Evolutionary conservation across 2,888 invertebrate genomes (phyloP), one percentile per base, ranked within the genome.

Genomic region (Oasisia sp.): DNA sequence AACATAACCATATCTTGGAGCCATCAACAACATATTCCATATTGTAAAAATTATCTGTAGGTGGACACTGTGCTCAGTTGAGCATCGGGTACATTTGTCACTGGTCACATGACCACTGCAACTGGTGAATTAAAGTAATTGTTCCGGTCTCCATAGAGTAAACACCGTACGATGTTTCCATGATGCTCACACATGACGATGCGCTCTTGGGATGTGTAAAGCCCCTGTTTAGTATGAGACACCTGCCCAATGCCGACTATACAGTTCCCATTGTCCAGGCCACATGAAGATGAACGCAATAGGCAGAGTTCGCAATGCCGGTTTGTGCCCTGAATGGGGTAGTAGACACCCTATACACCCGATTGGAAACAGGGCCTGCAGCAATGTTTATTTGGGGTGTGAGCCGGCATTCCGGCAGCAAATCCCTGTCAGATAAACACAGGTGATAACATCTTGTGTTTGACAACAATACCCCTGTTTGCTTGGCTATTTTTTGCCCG

Each of bases 301-400:
- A 74, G 74, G 74, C 27, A 74, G 19, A 0, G 27, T 74, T 74
- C 27, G n/a, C 74, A 74, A 74, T n/a, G 19, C 27, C 27, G 74
- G 74, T 74, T 74, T 74, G 74, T 74, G 14, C 74, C 74, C 74
- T 74, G n/a, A 74, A 74, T 74, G 74, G 74, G 74, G 74, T 74
- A 74, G n/a, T 27, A 74, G 74, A 74, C 74, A 74, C 74, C n/a
- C n/a, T 27, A 74, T 74, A 19, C 74, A 19, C 74, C 19, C n/a
- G 19, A 74, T 74, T 74, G 74, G 74, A 74, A 74, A 74, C n/a
- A 27, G 27, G 74, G 27, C 74, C 74, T 74, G 74, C 74, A 19
- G 74, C 74, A 74, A 74, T 74, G 74, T 74, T 74, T 74, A 74
- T 74, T 74, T 74, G 74, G 14, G 74, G n/a, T 74, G 74, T 74